Conservation (phyloP, 2,888 invertebrate species). For the Acrocyrtus sp. region DNA sequence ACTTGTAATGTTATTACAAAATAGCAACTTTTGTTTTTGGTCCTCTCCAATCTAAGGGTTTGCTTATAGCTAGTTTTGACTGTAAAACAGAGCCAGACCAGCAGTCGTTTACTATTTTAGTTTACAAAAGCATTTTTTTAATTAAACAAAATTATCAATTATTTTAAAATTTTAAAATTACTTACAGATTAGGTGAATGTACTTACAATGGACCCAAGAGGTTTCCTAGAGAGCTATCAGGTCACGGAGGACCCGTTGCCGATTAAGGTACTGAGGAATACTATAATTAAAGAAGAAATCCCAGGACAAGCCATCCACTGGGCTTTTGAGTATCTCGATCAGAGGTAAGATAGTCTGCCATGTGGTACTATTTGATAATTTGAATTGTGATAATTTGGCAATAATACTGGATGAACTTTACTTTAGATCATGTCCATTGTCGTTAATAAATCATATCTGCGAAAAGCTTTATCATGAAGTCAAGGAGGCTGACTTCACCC, state of each 20-base stretch:
- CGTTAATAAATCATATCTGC: slow-evolving; percentile 75
- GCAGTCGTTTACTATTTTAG: too few species aligned
- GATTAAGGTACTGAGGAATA: slow-evolving; percentile 76
- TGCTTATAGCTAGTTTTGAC: too few species aligned
- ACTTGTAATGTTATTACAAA: too few species aligned
- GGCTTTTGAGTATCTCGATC: slow-evolving; percentile 79
- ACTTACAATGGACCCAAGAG: slow-evolving; percentile 30
- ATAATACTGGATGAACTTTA: not conserved
- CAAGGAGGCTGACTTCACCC: slow-evolving; percentile 64
- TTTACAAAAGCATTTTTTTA: too few species aligned
- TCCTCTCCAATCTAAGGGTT: too few species aligned
- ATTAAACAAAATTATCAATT: too few species aligned
- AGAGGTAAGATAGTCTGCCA: slow-evolving; percentile 73
- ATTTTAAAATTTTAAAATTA: too few species aligned
- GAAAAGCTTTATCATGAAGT: slow-evolving; percentile 77
- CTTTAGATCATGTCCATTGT: slow-evolving; percentile 76
- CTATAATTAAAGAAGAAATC: slow-evolving; percentile 76
- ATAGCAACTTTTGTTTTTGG: too few species aligned
- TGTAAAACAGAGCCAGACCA: too few species aligned
- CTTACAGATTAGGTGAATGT: slow-evolving; percentile 26
- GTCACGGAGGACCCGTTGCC: slow-evolving; percentile 79
- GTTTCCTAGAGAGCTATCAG: slow-evolving; percentile 78
- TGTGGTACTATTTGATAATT: not conserved
- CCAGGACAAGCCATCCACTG: slow-evolving; percentile 80
- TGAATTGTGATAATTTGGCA: not conserved